phyloP scores from a whole-genome alignment of 2,113 vertebrate genomes.

The Sinocyclocheilus anshuiensis region DNA sequence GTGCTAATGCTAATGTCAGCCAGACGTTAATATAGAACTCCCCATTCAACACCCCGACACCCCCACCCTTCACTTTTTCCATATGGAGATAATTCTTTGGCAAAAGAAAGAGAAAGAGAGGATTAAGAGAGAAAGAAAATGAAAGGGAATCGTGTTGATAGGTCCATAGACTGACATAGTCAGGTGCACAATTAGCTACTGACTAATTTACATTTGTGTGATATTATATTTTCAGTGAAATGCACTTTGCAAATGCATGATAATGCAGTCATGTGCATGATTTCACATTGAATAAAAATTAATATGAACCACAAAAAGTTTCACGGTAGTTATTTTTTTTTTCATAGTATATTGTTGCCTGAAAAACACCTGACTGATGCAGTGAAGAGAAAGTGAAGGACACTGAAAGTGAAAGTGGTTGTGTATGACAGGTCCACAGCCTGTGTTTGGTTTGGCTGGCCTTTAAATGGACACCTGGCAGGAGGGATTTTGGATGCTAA shows the following conservation, averaged over 20 bases:
- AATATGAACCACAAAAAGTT: slow-evolving; percentile 31
- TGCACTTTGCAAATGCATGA: slow-evolving; percentile 61
- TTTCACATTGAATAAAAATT: background rate
- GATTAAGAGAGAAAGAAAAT: slow-evolving; percentile 57
- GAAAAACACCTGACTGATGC: background rate
- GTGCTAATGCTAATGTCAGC: slow-evolving; percentile 99
- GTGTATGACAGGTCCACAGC: slow-evolving; percentile 79
- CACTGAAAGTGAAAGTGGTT: background rate
- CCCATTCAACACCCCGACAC: slow-evolving; percentile 78
- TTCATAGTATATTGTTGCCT: background rate
- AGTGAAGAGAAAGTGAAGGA: background rate
- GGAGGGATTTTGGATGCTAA: slow-evolving; percentile 82
- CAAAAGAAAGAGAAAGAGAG: slow-evolving; percentile 48
- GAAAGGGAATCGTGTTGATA: slow-evolving; percentile 18
- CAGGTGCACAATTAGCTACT: slow-evolving; percentile 32
- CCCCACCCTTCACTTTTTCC: slow-evolving; percentile 88
- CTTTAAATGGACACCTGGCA: slow-evolving; percentile 91
- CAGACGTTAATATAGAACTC: slow-evolving; percentile 99
- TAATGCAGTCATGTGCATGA: slow-evolving; percentile 75
- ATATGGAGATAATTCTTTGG: slow-evolving; percentile 78
- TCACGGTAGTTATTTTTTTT: background rate
- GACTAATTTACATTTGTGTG: slow-evolving; percentile 6
- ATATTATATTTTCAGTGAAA: background rate
- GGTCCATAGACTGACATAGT: slow-evolving; percentile 32
- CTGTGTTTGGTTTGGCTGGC: slow-evolving; percentile 95